A percentile compares a stretch with the other conserved stretches of the same genome.
phyloP scores from a whole-genome alignment of 1,140 invertebrate genomes.

The Radopholus similis region DNA sequence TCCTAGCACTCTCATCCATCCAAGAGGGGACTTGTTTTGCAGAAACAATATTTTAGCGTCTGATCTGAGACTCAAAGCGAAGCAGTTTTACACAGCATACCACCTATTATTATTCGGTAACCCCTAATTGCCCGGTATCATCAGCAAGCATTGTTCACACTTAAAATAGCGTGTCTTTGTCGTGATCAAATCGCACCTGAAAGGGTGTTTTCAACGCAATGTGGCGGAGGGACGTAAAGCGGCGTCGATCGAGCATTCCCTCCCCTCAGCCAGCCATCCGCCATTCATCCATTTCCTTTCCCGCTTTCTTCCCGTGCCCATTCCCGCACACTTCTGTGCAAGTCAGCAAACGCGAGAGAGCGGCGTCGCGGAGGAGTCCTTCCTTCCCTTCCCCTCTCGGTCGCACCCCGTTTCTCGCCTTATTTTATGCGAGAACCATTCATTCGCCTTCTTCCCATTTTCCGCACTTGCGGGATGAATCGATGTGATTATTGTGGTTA shows the following conservation, averaged over 20 bases:
- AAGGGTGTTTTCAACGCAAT: not conserved
- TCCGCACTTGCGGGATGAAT: conserved; percentile 7
- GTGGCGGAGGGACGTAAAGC: no score
- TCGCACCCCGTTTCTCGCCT: not conserved
- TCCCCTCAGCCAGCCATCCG: not conserved
- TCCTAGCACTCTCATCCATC: no score
- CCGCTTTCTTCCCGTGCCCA: not conserved
- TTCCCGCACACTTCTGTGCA: conserved; percentile 5
- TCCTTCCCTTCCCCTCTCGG: not conserved
- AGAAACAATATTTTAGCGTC: no score
- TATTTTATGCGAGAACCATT: conserved; percentile 2
- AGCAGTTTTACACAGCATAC: no score
- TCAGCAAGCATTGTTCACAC: not conserved
- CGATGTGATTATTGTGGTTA: not conserved
- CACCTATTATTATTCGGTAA: not conserved
- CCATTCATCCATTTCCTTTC: not conserved
- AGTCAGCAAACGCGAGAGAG: not conserved
- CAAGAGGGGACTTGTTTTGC: no score
- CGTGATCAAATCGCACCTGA: not conserved
- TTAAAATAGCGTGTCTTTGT: not conserved
- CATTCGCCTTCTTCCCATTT: conserved; percentile 5
- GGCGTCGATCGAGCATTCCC: not conserved
- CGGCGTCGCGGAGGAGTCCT: not conserved
- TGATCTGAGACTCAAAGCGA: no score
- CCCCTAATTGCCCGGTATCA: not conserved